phyloP scores from a whole-genome alignment of 2,888 invertebrate genomes.

The Nomada fucata region DNA sequence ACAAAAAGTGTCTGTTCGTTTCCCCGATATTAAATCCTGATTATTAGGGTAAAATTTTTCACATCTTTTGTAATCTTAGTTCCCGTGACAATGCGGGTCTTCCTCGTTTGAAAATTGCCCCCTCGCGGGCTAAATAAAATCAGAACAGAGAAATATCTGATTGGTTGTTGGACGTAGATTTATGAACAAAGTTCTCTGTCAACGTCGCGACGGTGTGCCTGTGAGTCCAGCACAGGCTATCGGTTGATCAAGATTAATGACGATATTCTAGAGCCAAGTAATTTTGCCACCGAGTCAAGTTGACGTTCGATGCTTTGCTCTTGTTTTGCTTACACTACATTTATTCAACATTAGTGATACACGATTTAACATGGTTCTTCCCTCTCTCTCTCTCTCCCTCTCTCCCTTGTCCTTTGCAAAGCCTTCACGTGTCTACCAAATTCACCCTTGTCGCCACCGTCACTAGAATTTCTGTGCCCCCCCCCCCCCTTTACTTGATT shows the following conservation, averaged over 20 bases:
- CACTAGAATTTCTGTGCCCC: conserved; percentile 20
- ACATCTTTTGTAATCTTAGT: too few relatives aligned
- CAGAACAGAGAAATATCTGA: conserved; percentile 41
- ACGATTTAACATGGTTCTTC: conserved; percentile 65
- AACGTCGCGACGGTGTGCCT: conserved; percentile 40
- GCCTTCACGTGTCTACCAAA: conserved; percentile 11
- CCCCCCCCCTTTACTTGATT: conserved; percentile 52
- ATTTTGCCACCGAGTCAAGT: conserved; percentile 69
- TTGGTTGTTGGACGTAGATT: conserved; percentile 52
- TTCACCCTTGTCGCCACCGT: conserved; percentile 39
- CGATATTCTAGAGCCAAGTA: conserved; percentile 55
- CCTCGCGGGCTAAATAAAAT: not conserved
- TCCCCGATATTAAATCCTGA: too few relatives aligned
- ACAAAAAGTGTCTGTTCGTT: too few relatives aligned
- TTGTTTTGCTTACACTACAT: conserved; percentile 71
- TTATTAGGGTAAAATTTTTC: too few relatives aligned
- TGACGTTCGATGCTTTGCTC: conserved; percentile 45
- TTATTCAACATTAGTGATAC: conserved; percentile 72
- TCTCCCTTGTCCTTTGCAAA: not conserved
- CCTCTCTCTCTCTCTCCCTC: not conserved
- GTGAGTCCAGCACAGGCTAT: conserved; percentile 48
- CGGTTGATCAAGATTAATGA: conserved; percentile 69
- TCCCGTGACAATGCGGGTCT: not conserved
- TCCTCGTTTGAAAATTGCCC: not conserved
- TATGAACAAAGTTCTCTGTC: conserved; percentile 64